Conservation (phyloP, 2,113 vertebrate species). For the Platichthys flesus region DNA sequence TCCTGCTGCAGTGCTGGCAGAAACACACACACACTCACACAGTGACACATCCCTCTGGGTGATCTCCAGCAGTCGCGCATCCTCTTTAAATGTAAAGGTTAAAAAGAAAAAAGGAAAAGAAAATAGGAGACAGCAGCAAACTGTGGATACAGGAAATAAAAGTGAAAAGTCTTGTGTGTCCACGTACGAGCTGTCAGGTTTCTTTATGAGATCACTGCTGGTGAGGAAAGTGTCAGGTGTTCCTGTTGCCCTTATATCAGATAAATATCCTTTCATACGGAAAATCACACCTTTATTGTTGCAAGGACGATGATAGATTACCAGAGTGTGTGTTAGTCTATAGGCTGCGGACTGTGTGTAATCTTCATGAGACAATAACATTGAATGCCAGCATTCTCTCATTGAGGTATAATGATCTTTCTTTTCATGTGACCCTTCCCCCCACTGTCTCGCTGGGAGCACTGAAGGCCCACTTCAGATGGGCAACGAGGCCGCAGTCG, state of each 20-base stretch:
- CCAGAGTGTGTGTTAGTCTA: slow-evolving; percentile 21
- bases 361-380: slow-evolving; percentile 63
- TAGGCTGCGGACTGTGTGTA: slow-evolving; percentile 38
- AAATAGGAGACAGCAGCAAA: neutral
- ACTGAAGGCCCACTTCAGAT: slow-evolving; percentile 68
- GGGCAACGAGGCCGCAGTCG: slow-evolving; percentile 42
- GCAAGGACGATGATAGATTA: slow-evolving; percentile 48
- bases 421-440: slow-evolving; percentile 54
- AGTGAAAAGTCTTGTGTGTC: slow-evolving; percentile 36
- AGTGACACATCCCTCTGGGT: slow-evolving; percentile 44
- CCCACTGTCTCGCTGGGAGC: slow-evolving; percentile 25
- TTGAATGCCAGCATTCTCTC: slow-evolving; percentile 61
- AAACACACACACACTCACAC: slow-evolving; percentile 27
- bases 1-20: slow-evolving; percentile 56
- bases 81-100: slow-evolving; percentile 37
- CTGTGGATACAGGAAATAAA: slow-evolving; percentile 48
- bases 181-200: slow-evolving; percentile 28
- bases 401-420: slow-evolving; percentile 48
- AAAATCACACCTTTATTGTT: slow-evolving; percentile 50
- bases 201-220: slow-evolving; percentile 30
- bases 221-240: slow-evolving; percentile 28
- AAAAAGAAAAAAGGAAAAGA: slow-evolving; percentile 12
- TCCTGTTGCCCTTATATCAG: slow-evolving; percentile 1
- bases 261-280: slow-evolving; percentile 9
- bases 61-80: slow-evolving; percentile 36